Evolutionary conservation across 2,888 invertebrate genomes (phyloP).

Genomic region (Lepidochrysops patricia): DNA sequence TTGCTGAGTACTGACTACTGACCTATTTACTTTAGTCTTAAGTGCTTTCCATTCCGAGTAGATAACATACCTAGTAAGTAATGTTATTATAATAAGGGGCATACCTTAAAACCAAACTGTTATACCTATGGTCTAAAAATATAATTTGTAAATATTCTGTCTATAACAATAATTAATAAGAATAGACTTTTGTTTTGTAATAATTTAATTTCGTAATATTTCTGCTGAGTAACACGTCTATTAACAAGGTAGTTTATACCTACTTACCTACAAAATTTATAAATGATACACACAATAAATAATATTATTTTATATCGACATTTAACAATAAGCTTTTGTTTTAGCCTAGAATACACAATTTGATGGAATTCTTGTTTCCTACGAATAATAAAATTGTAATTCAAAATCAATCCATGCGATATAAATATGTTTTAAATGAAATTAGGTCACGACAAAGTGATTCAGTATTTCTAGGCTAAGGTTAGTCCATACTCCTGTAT

Average conservation of each 20-base stretch:
- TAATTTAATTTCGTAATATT: no score
- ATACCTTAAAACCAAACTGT: not conserved
- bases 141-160: no score
- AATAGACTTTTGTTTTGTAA: no score
- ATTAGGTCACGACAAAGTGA: slow-evolving; percentile 7
- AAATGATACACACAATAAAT: not conserved
- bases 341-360: not conserved
- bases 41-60: not conserved
- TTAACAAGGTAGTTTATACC: no score
- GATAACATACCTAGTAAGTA: not conserved
- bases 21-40: not conserved
- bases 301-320: not conserved
- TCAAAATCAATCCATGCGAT: slow-evolving; percentile 7
- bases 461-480: slow-evolving; percentile 5
- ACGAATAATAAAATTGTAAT: not conserved
- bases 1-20: not conserved
- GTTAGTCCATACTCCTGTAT: slow-evolving; percentile 8
- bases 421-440: slow-evolving; percentile 8
- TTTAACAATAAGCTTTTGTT: not conserved
- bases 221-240: no score
- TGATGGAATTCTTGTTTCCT: not conserved
- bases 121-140: not conserved
- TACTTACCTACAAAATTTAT: no score
- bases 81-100: no score
- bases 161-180: no score